Base-by-base conservation (phyloP, 2,113 vertebrate genomes). In the Halichoeres trimaculatus region DNA sequence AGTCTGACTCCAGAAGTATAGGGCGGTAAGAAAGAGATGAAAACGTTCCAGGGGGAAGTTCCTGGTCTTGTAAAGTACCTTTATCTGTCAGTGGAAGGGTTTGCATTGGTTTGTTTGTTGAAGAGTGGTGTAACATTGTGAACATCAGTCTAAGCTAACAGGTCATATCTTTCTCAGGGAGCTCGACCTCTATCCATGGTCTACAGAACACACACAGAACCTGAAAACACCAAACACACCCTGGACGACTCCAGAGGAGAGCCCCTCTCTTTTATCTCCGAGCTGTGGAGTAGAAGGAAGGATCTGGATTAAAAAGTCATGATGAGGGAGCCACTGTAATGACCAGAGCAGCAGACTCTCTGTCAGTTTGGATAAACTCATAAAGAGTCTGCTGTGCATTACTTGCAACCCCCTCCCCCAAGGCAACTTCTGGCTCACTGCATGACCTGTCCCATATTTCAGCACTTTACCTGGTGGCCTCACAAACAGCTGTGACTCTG, bases 371-470 rank as follows among this genome's bases (percentile, higher is more conserved):
- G 61, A 80, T 88, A 40, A 81, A 76, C 23, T 40, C 57, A 69
- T 63, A 20, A 47, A 56, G 26, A 63, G 50, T 66, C 10, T 26
- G 2, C 51, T 51, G 43, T 76, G 53, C 63, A 78, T 80, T 78
- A 71, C 43, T 47, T 62, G 45, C 53, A 52, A 20, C 8, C 12
- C n/a, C 62, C 57, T 35, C 26, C 24, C n/a, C n/a, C n/a, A n/a
- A 35, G 78, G 80, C 67, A 40, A 80, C 26, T 14, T 36, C 47
- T 56, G 2, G 58, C 74, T 57, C 58, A 48, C 38, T 62, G 64
- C 23, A 60, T 70, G 78, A 82, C 71, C 78, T 61, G 78, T 63
- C 54, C 80, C 60, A 74, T 74, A 84, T 84, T 66, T 70, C 73
- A 71, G 41, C 50, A 74, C 16, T 70, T 30, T 72, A 75, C 55